Evolutionary conservation across 2,797 vertebrate species (phyloP).

Genomic region (Neosalanx taihuensis): DNA sequence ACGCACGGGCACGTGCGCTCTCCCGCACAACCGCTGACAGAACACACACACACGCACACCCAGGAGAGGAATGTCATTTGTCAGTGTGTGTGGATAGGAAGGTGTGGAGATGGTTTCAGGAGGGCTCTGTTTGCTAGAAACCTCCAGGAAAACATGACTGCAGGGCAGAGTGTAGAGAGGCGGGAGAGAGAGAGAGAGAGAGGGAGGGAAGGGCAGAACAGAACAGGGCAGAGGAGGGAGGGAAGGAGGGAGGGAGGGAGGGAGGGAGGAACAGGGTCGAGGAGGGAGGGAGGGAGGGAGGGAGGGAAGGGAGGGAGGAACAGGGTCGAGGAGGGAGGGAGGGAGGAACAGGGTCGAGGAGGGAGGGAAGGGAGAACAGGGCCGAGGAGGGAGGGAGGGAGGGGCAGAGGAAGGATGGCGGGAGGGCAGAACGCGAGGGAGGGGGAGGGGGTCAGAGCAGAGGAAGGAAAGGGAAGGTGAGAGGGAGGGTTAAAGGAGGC

Average conservation of each 20-base stretch:
- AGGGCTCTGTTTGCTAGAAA: conserved; percentile 57
- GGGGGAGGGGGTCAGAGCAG: background rate
- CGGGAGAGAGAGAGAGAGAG: background rate
- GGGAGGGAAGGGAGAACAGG: conserved; percentile 28
- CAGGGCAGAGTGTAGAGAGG: conserved; percentile 31
- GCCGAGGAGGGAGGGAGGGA: conserved; percentile 31
- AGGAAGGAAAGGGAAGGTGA: conserved; percentile 23
- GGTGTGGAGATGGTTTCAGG: conserved; percentile 53
- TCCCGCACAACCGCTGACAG: conserved; percentile 17
- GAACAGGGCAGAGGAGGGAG: background rate
- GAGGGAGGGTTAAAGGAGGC: conserved; percentile 14
- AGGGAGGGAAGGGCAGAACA: background rate
- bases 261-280: conserved; percentile 13
- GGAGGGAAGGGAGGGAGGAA: too few species aligned
- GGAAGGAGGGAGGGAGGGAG: background rate
- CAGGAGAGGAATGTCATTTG: conserved; percentile 53
- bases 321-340: background rate
- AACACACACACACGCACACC: conserved; percentile 33
- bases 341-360: background rate
- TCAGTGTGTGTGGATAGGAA: conserved; percentile 45
- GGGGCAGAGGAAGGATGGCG: background rate
- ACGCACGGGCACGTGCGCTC: conserved; percentile 18
- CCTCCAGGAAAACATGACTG: conserved; percentile 47
- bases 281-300: conserved; percentile 20
- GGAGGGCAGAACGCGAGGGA: too few species aligned